Evolutionary conservation across 2,888 invertebrate species (phyloP).

Genomic region (Caradrina clavipalpis): DNA sequence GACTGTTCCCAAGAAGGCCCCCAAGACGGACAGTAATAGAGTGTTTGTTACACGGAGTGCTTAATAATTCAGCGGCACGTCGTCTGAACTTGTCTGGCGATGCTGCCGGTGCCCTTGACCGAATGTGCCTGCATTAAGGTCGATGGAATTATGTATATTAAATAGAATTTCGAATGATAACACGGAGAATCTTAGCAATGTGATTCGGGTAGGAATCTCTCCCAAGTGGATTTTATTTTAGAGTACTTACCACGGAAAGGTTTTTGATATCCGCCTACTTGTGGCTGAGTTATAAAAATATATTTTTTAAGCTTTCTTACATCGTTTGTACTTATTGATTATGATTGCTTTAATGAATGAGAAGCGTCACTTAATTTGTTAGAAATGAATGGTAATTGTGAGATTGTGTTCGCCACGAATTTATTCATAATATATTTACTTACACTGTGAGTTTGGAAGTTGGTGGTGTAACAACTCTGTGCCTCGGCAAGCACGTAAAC

Average conservation of each 20-base stretch:
- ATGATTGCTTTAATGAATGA: not conserved
- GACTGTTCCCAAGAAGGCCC: constrained; percentile 20
- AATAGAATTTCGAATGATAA: constrained; percentile 54
- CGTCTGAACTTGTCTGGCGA: constrained; percentile 39
- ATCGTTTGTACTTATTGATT: not conserved
- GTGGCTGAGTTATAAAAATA: not conserved
- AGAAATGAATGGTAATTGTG: not conserved
- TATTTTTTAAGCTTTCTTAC: not conserved
- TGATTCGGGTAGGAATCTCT: constrained; percentile 21
- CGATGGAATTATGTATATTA: constrained; percentile 50
- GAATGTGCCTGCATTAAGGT: constrained; percentile 37
- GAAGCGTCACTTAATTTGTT: not conserved
- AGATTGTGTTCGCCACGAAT: too few species aligned
- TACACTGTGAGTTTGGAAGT: too few species aligned
- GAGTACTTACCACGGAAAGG: not conserved
- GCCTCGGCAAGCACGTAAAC: too few species aligned
- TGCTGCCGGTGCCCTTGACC: constrained; percentile 49
- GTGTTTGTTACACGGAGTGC: constrained; percentile 38
- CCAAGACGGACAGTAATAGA: constrained; percentile 34
- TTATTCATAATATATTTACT: too few species aligned
- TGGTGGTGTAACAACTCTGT: too few species aligned
- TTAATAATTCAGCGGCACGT: constrained; percentile 48
- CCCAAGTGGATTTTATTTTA: constrained; percentile 32
- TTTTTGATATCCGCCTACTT: constrained; percentile 1
- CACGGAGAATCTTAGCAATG: constrained; percentile 26